Conservation (phyloP, 2,888 invertebrate species). For the Cinara cedri region DNA sequence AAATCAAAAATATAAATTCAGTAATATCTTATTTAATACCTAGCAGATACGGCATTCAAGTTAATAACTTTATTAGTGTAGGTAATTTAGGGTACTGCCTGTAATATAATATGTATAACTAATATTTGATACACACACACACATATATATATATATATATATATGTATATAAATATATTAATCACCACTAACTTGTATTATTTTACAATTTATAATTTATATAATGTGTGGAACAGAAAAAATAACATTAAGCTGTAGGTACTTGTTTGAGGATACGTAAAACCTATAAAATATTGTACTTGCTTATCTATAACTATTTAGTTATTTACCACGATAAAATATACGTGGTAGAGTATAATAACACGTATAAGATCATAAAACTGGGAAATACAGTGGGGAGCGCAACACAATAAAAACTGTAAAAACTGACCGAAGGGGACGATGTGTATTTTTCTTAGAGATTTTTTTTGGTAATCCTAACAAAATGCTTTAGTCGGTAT, state of each 20-base stretch:
- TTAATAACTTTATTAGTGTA: background rate
- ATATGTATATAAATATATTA: no score
- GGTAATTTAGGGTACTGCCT: background rate
- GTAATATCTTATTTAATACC: no score
- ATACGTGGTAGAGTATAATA: conserved; percentile 3
- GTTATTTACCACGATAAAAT: background rate
- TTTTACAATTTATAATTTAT: no score
- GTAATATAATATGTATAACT: no score
- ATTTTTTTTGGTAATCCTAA: conserved; percentile 49
- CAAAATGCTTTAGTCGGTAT: conserved; percentile 27
- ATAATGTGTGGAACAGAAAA: background rate
- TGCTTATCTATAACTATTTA: background rate
- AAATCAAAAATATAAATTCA: no score
- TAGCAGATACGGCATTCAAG: background rate
- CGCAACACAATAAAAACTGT: conserved; percentile 15
- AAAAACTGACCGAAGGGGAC: conserved; percentile 18
- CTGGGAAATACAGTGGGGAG: background rate
- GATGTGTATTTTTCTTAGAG: conserved; percentile 39
- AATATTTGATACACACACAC: no score
- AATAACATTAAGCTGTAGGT: background rate
- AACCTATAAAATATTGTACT: background rate
- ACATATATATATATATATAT: no score
- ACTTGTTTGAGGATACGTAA: background rate
- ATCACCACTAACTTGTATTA: no score
- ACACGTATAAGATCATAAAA: conserved; percentile 1